Percentiles rank a stretch among this genome's conserved stretches.
These are phyloP conservation scores for Miniopterus natalensis DNA, from an alignment of 2,113 vertebrate genomes.

Conservation along the genomic window DNA sequence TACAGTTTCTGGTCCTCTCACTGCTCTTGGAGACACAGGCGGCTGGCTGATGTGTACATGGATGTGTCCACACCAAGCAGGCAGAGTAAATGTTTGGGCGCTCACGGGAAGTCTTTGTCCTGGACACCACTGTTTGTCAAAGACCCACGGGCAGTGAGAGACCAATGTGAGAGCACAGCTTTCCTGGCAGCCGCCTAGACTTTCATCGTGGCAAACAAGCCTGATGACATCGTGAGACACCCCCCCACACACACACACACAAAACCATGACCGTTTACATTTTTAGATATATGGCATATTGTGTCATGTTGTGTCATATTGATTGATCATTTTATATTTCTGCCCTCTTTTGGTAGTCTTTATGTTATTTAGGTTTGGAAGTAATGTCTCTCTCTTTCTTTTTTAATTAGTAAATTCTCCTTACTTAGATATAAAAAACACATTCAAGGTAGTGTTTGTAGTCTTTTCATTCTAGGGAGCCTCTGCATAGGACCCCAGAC, in stretches of 20 bases:
- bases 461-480: background rate
- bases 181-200: background rate
- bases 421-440: constrained; percentile 22
- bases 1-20: background rate
- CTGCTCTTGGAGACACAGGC: background rate
- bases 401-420: background rate
- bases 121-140: background rate
- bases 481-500: background rate
- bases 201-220: background rate
- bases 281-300: background rate
- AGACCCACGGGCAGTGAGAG: background rate
- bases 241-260: background rate
- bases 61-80: background rate
- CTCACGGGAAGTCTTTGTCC: background rate
- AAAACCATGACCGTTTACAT: background rate
- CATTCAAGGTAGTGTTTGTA: background rate
- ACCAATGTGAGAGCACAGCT: too few species aligned
- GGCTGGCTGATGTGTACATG: background rate
- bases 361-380: background rate
- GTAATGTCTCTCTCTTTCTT: background rate
- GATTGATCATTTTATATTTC: background rate
- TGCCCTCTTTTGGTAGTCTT: background rate
- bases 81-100: background rate
- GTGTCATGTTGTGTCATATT: background rate
- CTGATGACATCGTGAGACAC: accelerated